phyloP scores from a whole-genome alignment of 1,140 invertebrate genomes.

The Acromyrmex echinatior region DNA sequence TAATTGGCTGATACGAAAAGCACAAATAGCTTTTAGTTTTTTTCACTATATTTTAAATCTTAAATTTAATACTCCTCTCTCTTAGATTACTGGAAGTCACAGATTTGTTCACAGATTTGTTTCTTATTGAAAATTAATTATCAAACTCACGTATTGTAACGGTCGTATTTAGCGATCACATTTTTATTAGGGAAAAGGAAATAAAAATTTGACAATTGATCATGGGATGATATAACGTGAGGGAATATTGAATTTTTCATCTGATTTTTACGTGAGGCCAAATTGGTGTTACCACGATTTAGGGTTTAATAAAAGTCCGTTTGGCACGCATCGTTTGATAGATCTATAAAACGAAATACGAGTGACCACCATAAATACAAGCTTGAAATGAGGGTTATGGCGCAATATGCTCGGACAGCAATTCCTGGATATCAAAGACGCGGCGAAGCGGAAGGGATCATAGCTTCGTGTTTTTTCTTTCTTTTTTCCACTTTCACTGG shows the following conservation, averaged over 20 bases:
- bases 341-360: constrained; percentile 32
- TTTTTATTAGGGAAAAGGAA: neutral
- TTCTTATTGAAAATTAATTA: neutral
- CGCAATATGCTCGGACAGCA: constrained; percentile 16
- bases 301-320: constrained; percentile 12
- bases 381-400: neutral
- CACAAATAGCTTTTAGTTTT: neutral
- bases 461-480: neutral
- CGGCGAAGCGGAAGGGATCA: neutral
- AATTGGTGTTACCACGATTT: neutral
- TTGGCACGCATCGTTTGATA: neutral
- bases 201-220: neutral
- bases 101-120: neutral
- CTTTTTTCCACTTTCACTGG: neutral
- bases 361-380: constrained; percentile 20
- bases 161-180: neutral
- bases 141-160: neutral
- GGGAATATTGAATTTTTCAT: neutral
- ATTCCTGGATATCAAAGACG: neutral
- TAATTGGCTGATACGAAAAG: constrained; percentile 20
- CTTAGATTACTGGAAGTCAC: neutral
- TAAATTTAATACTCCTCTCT: neutral
- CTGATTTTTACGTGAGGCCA: neutral
- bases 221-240: neutral
- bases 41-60: neutral